Conservation (phyloP, 2,113 vertebrate genomes). For the Tragulus kanchil region DNA sequence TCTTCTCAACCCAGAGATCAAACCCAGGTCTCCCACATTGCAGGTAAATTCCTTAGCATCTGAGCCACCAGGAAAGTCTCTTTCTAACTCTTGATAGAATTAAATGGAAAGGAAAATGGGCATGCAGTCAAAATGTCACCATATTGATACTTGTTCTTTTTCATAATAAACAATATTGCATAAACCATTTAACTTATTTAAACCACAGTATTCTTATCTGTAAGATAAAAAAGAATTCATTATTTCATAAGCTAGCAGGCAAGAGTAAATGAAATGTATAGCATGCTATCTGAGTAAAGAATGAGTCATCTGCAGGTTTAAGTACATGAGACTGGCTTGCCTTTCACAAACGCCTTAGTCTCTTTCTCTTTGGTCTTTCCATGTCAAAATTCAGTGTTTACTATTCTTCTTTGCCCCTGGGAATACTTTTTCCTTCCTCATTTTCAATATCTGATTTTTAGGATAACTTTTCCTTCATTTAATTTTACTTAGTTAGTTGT, state of each 20-base stretch:
- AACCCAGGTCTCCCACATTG: too few relatives aligned
- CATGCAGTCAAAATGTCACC: background rate
- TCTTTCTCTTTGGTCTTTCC: background rate
- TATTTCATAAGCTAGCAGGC: background rate
- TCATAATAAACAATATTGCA: background rate
- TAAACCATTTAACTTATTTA: background rate
- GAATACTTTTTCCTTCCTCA: background rate
- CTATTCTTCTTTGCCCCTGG: background rate
- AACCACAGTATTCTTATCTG: background rate
- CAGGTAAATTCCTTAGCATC: too few relatives aligned
- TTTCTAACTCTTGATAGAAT: background rate
- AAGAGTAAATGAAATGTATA: background rate
- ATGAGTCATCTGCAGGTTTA: background rate
- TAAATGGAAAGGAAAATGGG: slow-evolving; percentile 1
- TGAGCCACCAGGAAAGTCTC: too few relatives aligned
- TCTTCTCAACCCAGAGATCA: too few relatives aligned
- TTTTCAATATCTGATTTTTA: background rate
- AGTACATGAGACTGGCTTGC: background rate
- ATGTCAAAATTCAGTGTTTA: background rate
- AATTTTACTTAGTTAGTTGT: background rate
- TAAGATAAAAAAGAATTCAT: background rate
- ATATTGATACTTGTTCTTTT: background rate
- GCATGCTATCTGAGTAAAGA: background rate
- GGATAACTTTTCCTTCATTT: background rate
- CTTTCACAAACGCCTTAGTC: background rate